Conservation (phyloP, 37 sponge, comb jelly and placozoan species). For the Oopsacas minuta region DNA sequence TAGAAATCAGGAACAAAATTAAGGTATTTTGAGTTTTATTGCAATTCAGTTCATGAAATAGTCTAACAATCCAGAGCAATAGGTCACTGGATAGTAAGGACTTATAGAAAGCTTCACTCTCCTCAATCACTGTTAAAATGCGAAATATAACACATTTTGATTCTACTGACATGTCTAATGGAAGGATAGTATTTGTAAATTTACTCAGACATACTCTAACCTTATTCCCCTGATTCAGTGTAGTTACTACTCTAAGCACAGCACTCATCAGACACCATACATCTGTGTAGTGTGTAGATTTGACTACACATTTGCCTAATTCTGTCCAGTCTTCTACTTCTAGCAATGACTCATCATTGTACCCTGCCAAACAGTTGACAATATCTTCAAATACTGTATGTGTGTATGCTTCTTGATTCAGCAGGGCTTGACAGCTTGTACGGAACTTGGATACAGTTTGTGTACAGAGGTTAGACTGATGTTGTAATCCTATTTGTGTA, state of each 20-base stretch:
- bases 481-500: background rate
- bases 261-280: background rate
- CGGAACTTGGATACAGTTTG: background rate
- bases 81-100: background rate
- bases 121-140: background rate
- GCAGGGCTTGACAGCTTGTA: background rate
- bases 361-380: background rate
- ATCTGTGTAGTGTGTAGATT: background rate
- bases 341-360: background rate
- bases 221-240: background rate
- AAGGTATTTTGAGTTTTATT: background rate
- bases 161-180: background rate
- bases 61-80: background rate
- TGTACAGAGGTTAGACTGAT: background rate
- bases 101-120: background rate
- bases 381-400: background rate
- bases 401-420: background rate
- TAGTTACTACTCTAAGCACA: background rate
- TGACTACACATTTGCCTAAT: background rate
- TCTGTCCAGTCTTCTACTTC: background rate
- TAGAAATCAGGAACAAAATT: background rate
- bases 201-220: background rate
- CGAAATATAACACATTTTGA: background rate
- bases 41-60: background rate
- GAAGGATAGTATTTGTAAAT: background rate